Percentiles rank a stretch among this genome's conserved stretches.
Conservation (phyloP, 1,140 invertebrate genomes). For the Parasteatoda tepidariorum region DNA sequence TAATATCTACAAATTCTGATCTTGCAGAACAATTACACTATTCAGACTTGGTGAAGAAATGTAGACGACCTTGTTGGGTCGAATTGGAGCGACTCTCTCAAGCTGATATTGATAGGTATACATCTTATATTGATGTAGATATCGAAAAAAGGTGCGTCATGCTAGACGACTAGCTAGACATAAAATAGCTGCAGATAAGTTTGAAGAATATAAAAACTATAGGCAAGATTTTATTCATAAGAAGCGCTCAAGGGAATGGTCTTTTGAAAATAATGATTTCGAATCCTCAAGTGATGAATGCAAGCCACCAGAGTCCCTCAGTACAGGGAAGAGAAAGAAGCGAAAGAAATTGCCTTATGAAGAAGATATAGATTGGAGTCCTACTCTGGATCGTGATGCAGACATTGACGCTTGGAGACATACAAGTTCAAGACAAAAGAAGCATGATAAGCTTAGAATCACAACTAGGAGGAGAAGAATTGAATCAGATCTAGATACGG, state of each 20-base stretch:
- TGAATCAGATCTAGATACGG: background rate
- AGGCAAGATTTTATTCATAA: conserved; percentile 16
- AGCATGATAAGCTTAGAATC: background rate
- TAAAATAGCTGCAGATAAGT: too few relatives aligned
- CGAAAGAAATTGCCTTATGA: conserved; percentile 15
- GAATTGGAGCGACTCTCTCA: too few relatives aligned
- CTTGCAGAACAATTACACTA: too few relatives aligned
- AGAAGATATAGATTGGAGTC: conserved; percentile 30
- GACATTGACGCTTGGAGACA: background rate
- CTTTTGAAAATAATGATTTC: background rate
- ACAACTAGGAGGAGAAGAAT: background rate
- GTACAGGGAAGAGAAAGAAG: background rate
- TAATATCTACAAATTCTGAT: too few relatives aligned
- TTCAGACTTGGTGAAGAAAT: too few relatives aligned
- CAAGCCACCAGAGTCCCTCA: background rate
- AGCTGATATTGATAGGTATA: too few relatives aligned
- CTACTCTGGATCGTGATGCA: background rate
- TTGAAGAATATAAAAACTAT: conserved; percentile 1
- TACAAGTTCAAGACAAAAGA: background rate
- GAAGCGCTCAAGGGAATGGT: background rate
- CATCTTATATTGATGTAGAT: too few relatives aligned
- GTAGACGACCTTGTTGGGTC: too few relatives aligned
- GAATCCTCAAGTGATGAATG: background rate
- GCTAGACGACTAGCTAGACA: too few relatives aligned
- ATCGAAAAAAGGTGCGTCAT: too few relatives aligned